A percentile compares a stretch with the other conserved stretches of the same genome.
These are phyloP conservation scores for Hylaeus anthracinus DNA, from an alignment of 1,140 invertebrate genomes.

Conservation along the genomic window DNA sequence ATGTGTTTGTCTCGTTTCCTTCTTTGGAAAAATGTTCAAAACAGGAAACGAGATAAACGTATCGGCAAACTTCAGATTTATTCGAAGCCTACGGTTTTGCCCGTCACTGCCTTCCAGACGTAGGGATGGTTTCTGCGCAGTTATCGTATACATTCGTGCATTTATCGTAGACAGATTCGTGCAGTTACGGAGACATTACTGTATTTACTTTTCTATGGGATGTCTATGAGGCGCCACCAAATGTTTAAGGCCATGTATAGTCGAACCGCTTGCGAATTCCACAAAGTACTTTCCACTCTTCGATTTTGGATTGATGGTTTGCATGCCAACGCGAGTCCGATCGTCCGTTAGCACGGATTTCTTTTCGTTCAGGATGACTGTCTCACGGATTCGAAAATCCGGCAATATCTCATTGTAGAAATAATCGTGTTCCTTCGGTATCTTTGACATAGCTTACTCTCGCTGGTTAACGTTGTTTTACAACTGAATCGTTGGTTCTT, in stretches of 20 bases:
- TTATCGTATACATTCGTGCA: too few relatives aligned
- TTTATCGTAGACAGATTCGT: too few relatives aligned
- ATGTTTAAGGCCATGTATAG: conserved; percentile 66
- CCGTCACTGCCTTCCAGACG: too few relatives aligned
- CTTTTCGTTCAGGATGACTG: neutral
- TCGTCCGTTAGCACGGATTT: neutral
- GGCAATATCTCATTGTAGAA: conserved; percentile 35
- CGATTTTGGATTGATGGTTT: conserved; percentile 52
- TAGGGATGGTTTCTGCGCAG: too few relatives aligned
- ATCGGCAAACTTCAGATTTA: too few relatives aligned
- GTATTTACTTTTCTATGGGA: conserved; percentile 53
- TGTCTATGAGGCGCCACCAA: conserved; percentile 62
- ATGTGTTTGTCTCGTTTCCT: too few relatives aligned
- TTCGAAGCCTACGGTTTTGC: too few relatives aligned
- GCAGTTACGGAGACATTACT: too few relatives aligned
- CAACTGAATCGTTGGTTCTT: neutral
- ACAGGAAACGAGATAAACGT: too few relatives aligned
- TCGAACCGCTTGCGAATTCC: conserved; percentile 55
- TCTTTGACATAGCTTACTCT: neutral
- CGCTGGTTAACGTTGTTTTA: neutral
- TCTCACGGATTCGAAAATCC: conserved; percentile 13
- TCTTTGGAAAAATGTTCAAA: too few relatives aligned
- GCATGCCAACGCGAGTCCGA: conserved; percentile 40
- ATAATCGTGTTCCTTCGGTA: neutral
- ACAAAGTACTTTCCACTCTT: conserved; percentile 53